Evolutionary conservation across 2,888 invertebrate genomes (phyloP), one percentile per base, ranked within the genome.

Genomic region (Noctua comes): DNA sequence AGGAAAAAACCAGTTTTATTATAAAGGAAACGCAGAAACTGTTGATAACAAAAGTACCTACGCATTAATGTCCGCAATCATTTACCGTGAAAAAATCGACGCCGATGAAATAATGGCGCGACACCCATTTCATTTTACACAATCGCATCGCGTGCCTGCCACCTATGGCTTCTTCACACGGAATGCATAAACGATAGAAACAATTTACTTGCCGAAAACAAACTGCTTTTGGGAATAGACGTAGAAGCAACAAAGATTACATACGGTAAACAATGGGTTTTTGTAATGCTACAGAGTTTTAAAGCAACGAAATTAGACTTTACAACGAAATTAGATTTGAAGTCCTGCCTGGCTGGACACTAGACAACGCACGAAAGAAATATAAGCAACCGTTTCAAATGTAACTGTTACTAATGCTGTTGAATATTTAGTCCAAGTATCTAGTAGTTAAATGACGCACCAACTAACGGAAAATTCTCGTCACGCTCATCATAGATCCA

Each of bases 111-210:
- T 88, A 82, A 88, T 86, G 83, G 85, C 80, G 87, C 86, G 86
- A 89, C 89, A 91, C 86, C 89, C 88, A 90, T 91, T 92, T 89
- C 83, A 90, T 92, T 92, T 89, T 86, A 87, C 64, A 84, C 88
- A 90, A 90, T 88, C 87, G 86, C 82, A 90, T 95, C 93, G 95
- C 95, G 95, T 95, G 95, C 86, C 73, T 68, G 40, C 82, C 88
- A 88, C 84, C 90, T 91, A 94, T 93, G 87, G 92, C 90, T 91
- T 84, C 91, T 93, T 91, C 92, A 93, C 93, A 93, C 93, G 93
- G 86, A 91, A 93, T 93, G 93, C 92, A 92, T 91, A 88, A 92
- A 93, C 89, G 89, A 90, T 90, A 88, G 82, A 90, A 92, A 91
- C 90, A 90, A 90, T 91, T 91, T 86, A 82, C 86, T 86, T 84